Percentiles rank a stretch among this genome's conserved stretches.
Evolutionary conservation across 2,113 vertebrate species (phyloP).

Genomic region (Corythornis cristatus): DNA sequence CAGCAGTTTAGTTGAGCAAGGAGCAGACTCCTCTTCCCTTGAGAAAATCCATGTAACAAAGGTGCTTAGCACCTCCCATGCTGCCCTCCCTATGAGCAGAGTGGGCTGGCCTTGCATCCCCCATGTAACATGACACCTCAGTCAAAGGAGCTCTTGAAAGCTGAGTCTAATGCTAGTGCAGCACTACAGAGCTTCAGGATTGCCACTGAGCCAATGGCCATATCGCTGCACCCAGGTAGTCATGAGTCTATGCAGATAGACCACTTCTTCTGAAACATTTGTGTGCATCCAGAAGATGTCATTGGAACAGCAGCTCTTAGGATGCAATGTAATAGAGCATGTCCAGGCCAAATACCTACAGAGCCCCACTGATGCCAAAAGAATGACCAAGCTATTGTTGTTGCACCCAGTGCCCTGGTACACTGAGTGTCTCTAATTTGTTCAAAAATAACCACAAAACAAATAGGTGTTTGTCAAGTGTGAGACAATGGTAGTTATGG

Average conservation of each 20-base stretch:
- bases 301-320: background rate
- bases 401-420: background rate
- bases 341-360: background rate
- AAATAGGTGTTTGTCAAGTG: background rate
- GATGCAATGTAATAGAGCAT: background rate
- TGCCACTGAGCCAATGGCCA: rapidly evolving
- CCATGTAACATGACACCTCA: background rate
- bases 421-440: background rate
- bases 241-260: background rate
- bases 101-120: background rate
- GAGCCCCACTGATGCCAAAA: background rate
- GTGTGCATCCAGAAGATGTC: background rate
- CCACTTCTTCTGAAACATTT: background rate
- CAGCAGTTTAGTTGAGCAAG: background rate
- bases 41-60: background rate
- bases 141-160: background rate
- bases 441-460: background rate
- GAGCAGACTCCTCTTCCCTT: background rate
- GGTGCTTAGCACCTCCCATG: background rate
- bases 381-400: rapidly evolving
- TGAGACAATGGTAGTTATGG: background rate
- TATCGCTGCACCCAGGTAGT: background rate
- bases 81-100: background rate
- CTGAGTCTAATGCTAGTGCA: background rate
- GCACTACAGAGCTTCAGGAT: background rate